Evolutionary conservation across 1,140 invertebrate species (phyloP).

Genomic region (Cotesia vestalis): DNA sequence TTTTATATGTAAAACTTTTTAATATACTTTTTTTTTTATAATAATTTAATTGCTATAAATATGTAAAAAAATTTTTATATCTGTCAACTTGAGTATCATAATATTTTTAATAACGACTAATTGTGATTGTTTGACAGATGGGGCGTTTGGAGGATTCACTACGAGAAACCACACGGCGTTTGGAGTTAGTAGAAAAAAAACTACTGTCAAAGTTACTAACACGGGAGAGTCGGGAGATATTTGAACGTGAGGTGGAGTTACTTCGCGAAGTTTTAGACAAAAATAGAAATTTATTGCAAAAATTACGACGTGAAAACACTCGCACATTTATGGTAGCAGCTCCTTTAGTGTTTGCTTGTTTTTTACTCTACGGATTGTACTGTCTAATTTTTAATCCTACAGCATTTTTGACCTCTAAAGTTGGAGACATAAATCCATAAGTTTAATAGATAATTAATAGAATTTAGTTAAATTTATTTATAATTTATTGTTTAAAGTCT

Average conservation of each 20-base stretch:
- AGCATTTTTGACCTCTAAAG: conserved; percentile 31
- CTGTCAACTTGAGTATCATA: not conserved
- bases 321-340: conserved; percentile 55
- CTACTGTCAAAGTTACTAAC: conserved; percentile 51
- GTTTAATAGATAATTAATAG: too few relatives aligned
- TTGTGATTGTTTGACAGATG: conserved; percentile 47
- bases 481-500: too few relatives aligned
- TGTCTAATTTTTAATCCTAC: conserved; percentile 40
- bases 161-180: conserved; percentile 50
- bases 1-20: too few relatives aligned
- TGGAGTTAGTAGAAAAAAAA: conserved; percentile 54
- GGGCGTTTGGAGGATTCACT: conserved; percentile 54
- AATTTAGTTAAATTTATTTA: too few relatives aligned
- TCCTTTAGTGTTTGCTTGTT: conserved; percentile 53
- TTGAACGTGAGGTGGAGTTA: conserved; percentile 55
- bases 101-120: conserved; percentile 29
- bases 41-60: too few relatives aligned
- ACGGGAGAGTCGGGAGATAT: conserved; percentile 51
- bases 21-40: too few relatives aligned
- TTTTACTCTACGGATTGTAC: conserved; percentile 55
- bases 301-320: conserved; percentile 54
- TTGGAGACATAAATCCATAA: not conserved
- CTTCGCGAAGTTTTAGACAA: conserved; percentile 52
- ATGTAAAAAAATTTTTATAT: too few relatives aligned
- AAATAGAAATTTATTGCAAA: conserved; percentile 52